Percentiles rank a stretch among this genome's conserved stretches.
phyloP scores from a whole-genome alignment of 2,888 invertebrate genomes.

The Himalopsyche anomala region DNA sequence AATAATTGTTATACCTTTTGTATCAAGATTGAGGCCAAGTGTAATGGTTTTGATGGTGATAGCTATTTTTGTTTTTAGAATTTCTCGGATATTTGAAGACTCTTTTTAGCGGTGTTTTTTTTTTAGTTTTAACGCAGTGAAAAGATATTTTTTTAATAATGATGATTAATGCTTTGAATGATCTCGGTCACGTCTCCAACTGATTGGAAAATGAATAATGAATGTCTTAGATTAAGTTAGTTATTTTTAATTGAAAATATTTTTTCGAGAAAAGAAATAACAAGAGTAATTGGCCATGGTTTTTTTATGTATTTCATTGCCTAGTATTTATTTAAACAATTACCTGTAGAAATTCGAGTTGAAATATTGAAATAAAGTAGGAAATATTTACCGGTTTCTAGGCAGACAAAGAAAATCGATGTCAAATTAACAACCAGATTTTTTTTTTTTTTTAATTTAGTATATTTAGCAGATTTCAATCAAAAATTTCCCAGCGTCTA shows the following conservation, averaged over 20 bases:
- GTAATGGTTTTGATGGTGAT: not conserved
- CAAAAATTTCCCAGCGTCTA: too few relatives aligned
- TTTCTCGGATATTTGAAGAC: not conserved
- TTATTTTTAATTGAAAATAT: constrained; percentile 15
- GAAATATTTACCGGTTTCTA: too few relatives aligned
- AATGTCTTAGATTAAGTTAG: not conserved
- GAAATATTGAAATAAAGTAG: too few relatives aligned
- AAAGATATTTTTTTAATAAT: constrained; percentile 23
- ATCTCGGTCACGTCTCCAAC: constrained; percentile 4
- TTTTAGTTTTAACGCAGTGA: not conserved
- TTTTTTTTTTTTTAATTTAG: too few relatives aligned
- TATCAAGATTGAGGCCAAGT: constrained; percentile 34
- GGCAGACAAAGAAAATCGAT: too few relatives aligned
- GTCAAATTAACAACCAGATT: too few relatives aligned
- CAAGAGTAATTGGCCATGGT: not conserved
- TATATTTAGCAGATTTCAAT: too few relatives aligned
- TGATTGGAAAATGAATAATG: constrained; percentile 36
- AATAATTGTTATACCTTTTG: constrained; percentile 21
- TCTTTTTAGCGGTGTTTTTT: not conserved
- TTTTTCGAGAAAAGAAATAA: not conserved
- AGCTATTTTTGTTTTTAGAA: not conserved
- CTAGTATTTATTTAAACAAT: too few relatives aligned
- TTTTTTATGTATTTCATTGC: not conserved
- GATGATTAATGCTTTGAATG: constrained; percentile 11
- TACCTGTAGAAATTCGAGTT: too few relatives aligned